Conservation (phyloP, 2,113 vertebrate genomes). For the Equus quagga region DNA sequence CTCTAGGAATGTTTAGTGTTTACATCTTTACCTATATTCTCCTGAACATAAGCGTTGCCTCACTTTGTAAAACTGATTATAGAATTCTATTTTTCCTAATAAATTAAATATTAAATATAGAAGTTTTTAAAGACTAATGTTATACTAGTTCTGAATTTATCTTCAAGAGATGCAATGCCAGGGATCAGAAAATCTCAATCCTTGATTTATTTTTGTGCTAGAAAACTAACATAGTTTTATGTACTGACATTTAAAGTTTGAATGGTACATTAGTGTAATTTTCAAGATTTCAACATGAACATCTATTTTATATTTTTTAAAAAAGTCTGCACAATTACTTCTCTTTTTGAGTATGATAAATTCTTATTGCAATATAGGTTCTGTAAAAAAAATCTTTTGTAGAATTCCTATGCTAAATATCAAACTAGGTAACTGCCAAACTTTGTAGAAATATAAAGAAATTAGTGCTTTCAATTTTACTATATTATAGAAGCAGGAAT, state of each 20-base stretch:
- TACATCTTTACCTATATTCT: neutral
- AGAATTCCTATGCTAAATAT: conserved; percentile 79
- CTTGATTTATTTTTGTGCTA: conserved; percentile 74
- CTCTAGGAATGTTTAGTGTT: neutral
- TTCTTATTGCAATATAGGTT: conserved; percentile 65
- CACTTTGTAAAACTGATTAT: conserved; percentile 19
- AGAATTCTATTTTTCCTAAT: neutral
- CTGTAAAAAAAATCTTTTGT: conserved; percentile 69
- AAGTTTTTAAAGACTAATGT: conserved; percentile 27
- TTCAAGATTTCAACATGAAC: conserved; percentile 78
- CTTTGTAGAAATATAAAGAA: conserved; percentile 74
- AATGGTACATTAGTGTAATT: conserved; percentile 78
- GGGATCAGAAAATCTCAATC: conserved; percentile 67
- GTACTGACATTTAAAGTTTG: conserved; percentile 77
- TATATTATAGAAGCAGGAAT: conserved; percentile 59
- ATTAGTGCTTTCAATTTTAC: conserved; percentile 71
- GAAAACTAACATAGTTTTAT: conserved; percentile 74
- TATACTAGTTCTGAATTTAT: conserved; percentile 46
- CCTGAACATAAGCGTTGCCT: neutral
- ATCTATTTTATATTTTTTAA: conserved; percentile 68
- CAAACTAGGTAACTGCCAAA: conserved; percentile 71
- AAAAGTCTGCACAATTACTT: conserved; percentile 76
- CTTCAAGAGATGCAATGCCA: conserved; percentile 50
- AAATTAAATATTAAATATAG: conserved; percentile 30
- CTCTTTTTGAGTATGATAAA: conserved; percentile 70